phyloP scores from a whole-genome alignment of 2,113 vertebrate genomes.

The Chrysochloris asiatica region DNA sequence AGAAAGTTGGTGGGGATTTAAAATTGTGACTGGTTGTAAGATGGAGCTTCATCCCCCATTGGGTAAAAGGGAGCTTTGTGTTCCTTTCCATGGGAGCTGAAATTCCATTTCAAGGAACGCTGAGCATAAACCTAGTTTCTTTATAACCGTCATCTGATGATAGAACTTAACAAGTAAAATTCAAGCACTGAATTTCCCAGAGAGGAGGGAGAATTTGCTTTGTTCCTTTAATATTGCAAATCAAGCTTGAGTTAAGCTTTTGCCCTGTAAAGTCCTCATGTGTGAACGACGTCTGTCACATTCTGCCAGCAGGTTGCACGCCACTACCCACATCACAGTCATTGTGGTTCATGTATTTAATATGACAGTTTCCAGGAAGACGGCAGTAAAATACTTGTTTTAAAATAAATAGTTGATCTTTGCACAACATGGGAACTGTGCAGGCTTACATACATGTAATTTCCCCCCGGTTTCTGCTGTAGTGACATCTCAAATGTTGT shows the following conservation, averaged over 20 bases:
- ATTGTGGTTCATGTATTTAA: neutral
- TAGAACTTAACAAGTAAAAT: neutral
- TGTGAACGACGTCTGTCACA: too few relatives aligned
- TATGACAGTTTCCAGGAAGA: neutral
- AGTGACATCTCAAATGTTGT: too few relatives aligned
- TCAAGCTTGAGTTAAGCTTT: neutral
- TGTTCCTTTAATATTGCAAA: neutral
- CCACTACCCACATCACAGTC: fast-evolving
- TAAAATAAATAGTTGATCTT: constrained; percentile 11
- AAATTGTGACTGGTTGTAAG: neutral
- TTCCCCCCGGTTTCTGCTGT: too few relatives aligned
- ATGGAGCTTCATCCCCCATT: neutral
- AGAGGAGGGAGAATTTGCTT: neutral
- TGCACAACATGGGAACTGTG: too few relatives aligned
- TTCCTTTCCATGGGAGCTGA: neutral
- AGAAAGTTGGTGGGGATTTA: neutral
- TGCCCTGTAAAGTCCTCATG: neutral
- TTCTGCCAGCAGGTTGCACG: neutral
- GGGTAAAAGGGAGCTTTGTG: neutral
- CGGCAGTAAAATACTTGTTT: neutral
- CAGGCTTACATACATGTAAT: too few relatives aligned
- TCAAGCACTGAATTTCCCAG: neutral
- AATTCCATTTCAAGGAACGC: neutral
- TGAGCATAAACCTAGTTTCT: neutral
- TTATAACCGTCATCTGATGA: neutral